Base-by-base conservation (phyloP, 1,140 invertebrate species). In the Megalopta genalis region DNA sequence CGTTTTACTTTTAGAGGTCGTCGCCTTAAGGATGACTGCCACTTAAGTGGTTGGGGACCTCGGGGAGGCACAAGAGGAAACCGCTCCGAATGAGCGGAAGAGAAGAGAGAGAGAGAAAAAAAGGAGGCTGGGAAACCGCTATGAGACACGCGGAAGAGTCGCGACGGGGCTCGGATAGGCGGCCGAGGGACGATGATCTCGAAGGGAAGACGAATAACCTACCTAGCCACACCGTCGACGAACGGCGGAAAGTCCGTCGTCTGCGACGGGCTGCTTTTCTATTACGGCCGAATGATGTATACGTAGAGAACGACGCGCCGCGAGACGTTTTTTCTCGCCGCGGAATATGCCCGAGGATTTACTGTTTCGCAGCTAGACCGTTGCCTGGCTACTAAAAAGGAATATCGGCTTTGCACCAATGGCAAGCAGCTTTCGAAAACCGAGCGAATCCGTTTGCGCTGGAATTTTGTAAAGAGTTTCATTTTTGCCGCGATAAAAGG, bases 1-100 rank as follows among this genome's bases (percentile, higher is more conserved):
- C 72, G 68, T 78, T 81, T 81, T 74, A 81, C 80, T 83, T 81
- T 83, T 52, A 83, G 68, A 66, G 70, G 74, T 67, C 68, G 67
- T 73, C 77, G 84, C 67, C 81, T 85, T 72, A 81, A 85, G 72
- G 81, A 81, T 80, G 72, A 84, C 84, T 81, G 81, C 70, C 84
- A 81, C 81, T 85, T 83, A 78, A 68, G 79, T 75, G 74, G 52
- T 52, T 63, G 21, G 62, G 21, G 76, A 52, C 39, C 2, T 21
- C 42, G 54, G 68, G 8, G 10, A 25, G 66, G 59, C 57, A 23
- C n/a, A 16, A 46, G 68, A 16, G 62, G 39, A 39, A 76, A 74
- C 62, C 46, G 54, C 32, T 60, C 52, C n/a, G 68, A 63, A 70
- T 37, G 68, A 63, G 37, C 21, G n/a, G 27, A 1, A 6, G 16